Conservation (phyloP, 2,888 invertebrate genomes). For the Thymelicus acteon region DNA sequence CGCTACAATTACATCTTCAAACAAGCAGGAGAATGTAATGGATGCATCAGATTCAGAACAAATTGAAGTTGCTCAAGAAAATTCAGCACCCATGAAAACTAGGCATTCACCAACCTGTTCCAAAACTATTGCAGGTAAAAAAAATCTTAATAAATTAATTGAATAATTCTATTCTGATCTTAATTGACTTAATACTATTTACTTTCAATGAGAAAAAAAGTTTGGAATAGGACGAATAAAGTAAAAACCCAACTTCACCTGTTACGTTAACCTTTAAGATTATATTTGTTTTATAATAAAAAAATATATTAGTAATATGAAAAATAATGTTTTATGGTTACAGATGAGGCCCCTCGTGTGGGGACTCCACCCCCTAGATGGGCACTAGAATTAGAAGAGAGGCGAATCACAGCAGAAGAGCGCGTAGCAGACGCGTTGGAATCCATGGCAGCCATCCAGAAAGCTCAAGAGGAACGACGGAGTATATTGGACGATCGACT, state of each 20-base stretch:
- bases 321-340: slow-evolving; percentile 31
- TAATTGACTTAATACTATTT: too few relatives aligned
- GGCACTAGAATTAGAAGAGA: slow-evolving; percentile 71
- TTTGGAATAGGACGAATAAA: too few relatives aligned
- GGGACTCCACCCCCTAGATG: slow-evolving; percentile 70
- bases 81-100: slow-evolving; percentile 41
- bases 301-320: too few relatives aligned
- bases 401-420: slow-evolving; percentile 70
- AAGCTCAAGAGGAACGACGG: slow-evolving; percentile 63
- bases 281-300: too few relatives aligned
- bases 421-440: slow-evolving; percentile 69
- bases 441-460: slow-evolving; percentile 64
- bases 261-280: too few relatives aligned
- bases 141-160: not conserved
- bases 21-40: slow-evolving; percentile 57
- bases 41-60: slow-evolving; percentile 68
- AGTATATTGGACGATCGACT: slow-evolving; percentile 61
- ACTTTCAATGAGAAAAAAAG: too few relatives aligned
- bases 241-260: too few relatives aligned
- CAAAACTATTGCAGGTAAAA: slow-evolving; percentile 43
- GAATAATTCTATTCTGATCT: too few relatives aligned
- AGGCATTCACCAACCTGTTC: slow-evolving; percentile 38
- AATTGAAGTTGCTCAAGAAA: slow-evolving; percentile 52
- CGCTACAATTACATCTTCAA: slow-evolving; percentile 51
- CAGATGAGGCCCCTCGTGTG: slow-evolving; percentile 53